Base-by-base conservation (phyloP, 2,113 vertebrate genomes). In the Brienomyrus brachyistius region DNA sequence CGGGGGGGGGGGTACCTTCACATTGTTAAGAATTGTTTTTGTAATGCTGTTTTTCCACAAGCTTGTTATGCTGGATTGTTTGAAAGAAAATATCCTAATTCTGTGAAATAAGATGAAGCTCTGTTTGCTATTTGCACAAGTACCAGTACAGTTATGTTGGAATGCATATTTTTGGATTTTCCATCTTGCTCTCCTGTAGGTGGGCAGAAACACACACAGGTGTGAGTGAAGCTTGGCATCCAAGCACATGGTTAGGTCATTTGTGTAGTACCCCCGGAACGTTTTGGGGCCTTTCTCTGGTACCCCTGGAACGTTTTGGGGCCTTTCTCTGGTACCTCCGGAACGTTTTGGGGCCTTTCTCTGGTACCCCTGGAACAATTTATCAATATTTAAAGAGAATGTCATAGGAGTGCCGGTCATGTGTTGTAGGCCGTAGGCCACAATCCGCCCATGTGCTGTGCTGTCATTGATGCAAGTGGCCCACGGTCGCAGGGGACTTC, bases 401-500 rank as follows among this genome's bases (percentile, higher is more conserved):
- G 27, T 31, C 31, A 6, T 40, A 77, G 23, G 59, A 10, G n/a
- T 70, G n/a, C n/a, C 1, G n/a, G 62, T 11, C 62, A 70, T 13
- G 62, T 27, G 62, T 10, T 27, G 62, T 59, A 59, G 54, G 19
- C 21, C 1, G 5, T 10, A 66, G 62, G 62, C 23, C n/a, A 66
- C 8, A 1, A 31, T 70, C 62, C 62, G 11, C 62, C n/a, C 59
- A 10, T 83, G 47, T 51, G 62, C 23, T 10, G 35, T 80, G 13
- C 74, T 43, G 17, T 80, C 35, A 43, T 6, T 80, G 15, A 80
- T 43, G 35, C 35, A 6, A 43, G 5, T 80, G 31, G 1, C 74
- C 35, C 35, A 80, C 5, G 62, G 10, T 91, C 91, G 89, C 90
- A 99, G 98, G 98, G 90, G 98, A 99, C 91, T 99, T 99, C 90